phyloP scores from a whole-genome alignment of 2,888 invertebrate species.

The Argynnis bischoffii region DNA sequence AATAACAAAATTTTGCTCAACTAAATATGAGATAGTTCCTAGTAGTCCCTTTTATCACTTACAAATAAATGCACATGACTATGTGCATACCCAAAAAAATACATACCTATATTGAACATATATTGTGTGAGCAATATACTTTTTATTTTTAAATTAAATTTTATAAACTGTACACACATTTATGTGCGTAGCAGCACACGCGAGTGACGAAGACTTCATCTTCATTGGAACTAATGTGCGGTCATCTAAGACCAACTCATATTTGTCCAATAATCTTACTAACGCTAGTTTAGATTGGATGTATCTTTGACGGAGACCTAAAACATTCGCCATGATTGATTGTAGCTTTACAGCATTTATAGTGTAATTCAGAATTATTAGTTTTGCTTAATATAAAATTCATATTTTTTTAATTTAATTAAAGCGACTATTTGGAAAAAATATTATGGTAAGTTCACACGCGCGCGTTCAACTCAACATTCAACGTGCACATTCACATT shows the following conservation, averaged over 20 bases:
- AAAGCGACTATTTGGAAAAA: no score
- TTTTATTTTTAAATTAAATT: background rate
- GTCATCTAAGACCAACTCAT: slow-evolving; percentile 61
- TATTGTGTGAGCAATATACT: background rate
- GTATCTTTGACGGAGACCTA: slow-evolving; percentile 75
- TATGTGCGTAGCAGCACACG: slow-evolving; percentile 59
- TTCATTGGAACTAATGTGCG: slow-evolving; percentile 63
- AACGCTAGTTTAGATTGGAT: slow-evolving; percentile 74
- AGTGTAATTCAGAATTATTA: background rate
- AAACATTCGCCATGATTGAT: slow-evolving; percentile 20
- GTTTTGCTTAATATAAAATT: background rate
- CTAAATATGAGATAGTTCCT: no score
- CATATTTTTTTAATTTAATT: background rate
- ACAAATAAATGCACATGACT: no score
- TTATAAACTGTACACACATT: no score
- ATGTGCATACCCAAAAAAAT: no score
- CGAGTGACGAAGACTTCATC: slow-evolving; percentile 61
- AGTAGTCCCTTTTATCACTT: no score
- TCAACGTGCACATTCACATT: no score
- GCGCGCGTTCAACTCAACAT: no score
- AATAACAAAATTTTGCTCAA: no score
- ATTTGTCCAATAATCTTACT: slow-evolving; percentile 65
- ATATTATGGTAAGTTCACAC: no score
- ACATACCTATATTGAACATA: no score
- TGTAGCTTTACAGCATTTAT: background rate